Percentiles rank a stretch among this genome's conserved stretches.
phyloP scores from a whole-genome alignment of 1,140 invertebrate species.

The silkworm (Bombyx mori) region DNA sequence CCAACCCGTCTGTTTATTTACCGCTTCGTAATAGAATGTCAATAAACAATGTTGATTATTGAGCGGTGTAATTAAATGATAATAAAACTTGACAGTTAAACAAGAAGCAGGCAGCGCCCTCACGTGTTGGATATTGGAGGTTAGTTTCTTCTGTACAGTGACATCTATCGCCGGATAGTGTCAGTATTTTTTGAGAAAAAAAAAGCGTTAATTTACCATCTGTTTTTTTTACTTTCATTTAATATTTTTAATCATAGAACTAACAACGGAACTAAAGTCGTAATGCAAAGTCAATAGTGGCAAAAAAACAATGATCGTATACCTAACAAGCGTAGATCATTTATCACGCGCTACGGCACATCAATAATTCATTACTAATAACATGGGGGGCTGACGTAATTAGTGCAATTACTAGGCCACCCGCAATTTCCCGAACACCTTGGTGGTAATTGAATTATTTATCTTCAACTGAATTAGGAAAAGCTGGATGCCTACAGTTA shows the following conservation, averaged over 20 bases:
- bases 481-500: slow-evolving; percentile 45
- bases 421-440: slow-evolving; percentile 30
- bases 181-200: slow-evolving; percentile 10
- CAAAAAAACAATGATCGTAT: slow-evolving; percentile 24
- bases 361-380: slow-evolving; percentile 64
- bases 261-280: neutral
- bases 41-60: slow-evolving; percentile 39
- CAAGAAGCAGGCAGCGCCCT: slow-evolving; percentile 17
- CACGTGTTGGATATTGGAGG: slow-evolving; percentile 12
- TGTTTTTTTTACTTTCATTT: slow-evolving; percentile 1
- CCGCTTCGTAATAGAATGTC: slow-evolving; percentile 44
- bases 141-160: slow-evolving; percentile 25
- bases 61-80: slow-evolving; percentile 32
- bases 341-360: slow-evolving; percentile 38
- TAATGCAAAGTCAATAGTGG: slow-evolving; percentile 1
- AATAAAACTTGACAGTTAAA: slow-evolving; percentile 34
- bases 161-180: slow-evolving; percentile 49
- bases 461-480: slow-evolving; percentile 40
- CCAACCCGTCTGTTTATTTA: slow-evolving; percentile 40
- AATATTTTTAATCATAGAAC: neutral
- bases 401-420: slow-evolving; percentile 61
- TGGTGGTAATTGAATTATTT: slow-evolving; percentile 51
- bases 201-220: too few species aligned
- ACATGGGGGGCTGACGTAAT: slow-evolving; percentile 55
- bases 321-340: slow-evolving; percentile 32